Evolutionary conservation across 2,113 vertebrate species (phyloP), one percentile per base, ranked within the genome.

Genomic region (Tupaia chinensis): DNA sequence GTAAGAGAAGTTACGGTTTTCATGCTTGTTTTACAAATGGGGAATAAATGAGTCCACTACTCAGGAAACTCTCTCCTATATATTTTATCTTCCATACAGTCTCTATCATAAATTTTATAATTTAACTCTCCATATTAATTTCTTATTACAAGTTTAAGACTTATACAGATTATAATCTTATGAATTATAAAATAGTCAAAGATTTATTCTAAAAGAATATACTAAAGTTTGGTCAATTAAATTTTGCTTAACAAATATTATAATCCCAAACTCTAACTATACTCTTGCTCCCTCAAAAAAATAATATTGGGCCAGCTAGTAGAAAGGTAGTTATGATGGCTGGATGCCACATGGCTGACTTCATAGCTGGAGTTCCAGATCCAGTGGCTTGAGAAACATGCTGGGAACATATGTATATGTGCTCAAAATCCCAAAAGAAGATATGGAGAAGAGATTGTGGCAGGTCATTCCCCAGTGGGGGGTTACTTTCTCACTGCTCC

Each of bases 201-300:
- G 7, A 92, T 65, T 10, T 29, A 89, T 16, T 61, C 63, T 89
- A 69, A 92, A 92, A 86, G 54, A 77, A 1, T 87, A 91, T 15
- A 72, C 23, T 76, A 68, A 89, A 44, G 70, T 92, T 61, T 93
- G 63, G n/a, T 61, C 44, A 83, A 44, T 89, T 95, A 79, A 74
- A 82, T 81, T 87, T 89, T 92, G 56, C 5, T 92, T 76, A 96
- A 95, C 66, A 93, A 93, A 80, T 58, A 93, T 8, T 60, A 89
- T 19, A 83, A 44, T 87, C 29, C 58, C 23, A 94, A 92, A 87
- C 12, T 97, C 63, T 91, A 85, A 84, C 76, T n/a, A n/a, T 7
- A 86, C 12, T 7, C 93, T 34, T 94, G 89, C 34, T 4, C 14
- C 20, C 27, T 82, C 34, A 17, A 89, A 94, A 86, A 81, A 16